These are phyloP conservation scores for Bradysia coprophila DNA, from an alignment of 1,140 invertebrate species.

Conservation along the genomic window DNA sequence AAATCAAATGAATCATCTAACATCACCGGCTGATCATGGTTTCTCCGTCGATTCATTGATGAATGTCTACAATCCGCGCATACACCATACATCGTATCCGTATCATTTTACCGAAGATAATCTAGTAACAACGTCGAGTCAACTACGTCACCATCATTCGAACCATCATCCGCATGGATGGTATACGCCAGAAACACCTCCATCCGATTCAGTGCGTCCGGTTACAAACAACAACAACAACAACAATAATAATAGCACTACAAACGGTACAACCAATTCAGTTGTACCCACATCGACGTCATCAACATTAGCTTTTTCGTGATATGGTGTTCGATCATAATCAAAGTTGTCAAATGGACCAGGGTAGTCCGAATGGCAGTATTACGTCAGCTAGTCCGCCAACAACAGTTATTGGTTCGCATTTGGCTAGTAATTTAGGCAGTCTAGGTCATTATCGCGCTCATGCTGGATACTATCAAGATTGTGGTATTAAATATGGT, in stretches of 20 bases:
- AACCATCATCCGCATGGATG: constrained; percentile 11
- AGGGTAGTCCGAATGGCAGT: constrained; percentile 21
- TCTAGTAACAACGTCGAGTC: constrained; percentile 10
- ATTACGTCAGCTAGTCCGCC: constrained; percentile 19
- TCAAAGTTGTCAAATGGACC: constrained; percentile 21
- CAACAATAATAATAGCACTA: constrained; percentile 7
- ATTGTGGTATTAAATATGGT: constrained; percentile 24
- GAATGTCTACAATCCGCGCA: constrained; percentile 24
- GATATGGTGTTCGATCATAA: constrained; percentile 25
- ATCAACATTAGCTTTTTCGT: constrained; percentile 12
- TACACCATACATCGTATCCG: constrained; percentile 23
- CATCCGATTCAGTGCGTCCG: constrained; percentile 12
- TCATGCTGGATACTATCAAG: constrained; percentile 22
- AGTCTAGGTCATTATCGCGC: constrained; percentile 21
- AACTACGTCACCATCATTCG: constrained; percentile 15
- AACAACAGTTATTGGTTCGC: constrained; percentile 5
- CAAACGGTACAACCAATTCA: constrained; percentile 6
- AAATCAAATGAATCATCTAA: constrained; percentile 19
- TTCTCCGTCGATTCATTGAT: constrained; percentile 24
- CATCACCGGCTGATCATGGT: constrained; percentile 16
- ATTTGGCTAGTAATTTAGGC: constrained; percentile 15
- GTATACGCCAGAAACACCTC: constrained; percentile 23
- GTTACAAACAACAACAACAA: constrained; percentile 3
- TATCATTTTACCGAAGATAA: constrained; percentile 20
- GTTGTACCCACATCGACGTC: constrained; percentile 9